phyloP scores from a whole-genome alignment of 92 coral and sea anemone species.

The Zoanthus gigantus region DNA sequence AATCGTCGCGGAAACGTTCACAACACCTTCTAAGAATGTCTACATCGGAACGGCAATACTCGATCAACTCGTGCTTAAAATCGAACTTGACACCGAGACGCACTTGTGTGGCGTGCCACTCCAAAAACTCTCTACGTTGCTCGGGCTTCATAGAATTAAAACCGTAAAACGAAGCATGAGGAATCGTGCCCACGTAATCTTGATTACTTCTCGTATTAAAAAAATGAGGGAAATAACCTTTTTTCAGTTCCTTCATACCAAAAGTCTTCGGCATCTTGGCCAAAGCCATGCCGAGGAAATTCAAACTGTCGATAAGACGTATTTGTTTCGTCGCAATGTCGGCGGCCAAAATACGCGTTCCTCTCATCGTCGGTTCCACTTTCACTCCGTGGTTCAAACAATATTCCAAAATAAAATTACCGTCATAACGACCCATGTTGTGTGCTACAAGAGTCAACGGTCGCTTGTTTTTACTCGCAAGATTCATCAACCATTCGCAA shows the following conservation, averaged over 20 bases:
- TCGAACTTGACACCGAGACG: background rate
- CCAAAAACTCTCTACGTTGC: background rate
- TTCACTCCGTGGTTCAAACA: too few relatives aligned
- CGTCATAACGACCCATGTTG: too few relatives aligned
- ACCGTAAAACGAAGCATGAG: background rate
- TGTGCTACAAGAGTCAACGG: too few relatives aligned
- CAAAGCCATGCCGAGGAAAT: conserved; percentile 39
- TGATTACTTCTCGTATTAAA: conserved; percentile 25
- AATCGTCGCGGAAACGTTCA: background rate
- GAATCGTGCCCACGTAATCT: conserved; percentile 50
- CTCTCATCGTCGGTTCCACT: background rate
- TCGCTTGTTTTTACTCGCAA: too few relatives aligned
- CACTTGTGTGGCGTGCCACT: background rate
- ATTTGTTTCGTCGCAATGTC: conserved; percentile 4
- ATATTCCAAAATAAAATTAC: too few relatives aligned
- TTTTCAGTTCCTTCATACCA: conserved; percentile 26
- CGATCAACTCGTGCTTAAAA: background rate
- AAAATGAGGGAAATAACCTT: conserved; percentile 33
- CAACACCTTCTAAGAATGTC: background rate
- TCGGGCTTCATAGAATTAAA: background rate
- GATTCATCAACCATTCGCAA: too few relatives aligned
- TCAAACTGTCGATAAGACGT: conserved; percentile 30
- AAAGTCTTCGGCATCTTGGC: conserved; percentile 43
- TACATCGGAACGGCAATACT: conserved; percentile 8
- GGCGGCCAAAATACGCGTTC: background rate